A percentile compares a stretch with the other conserved stretches of the same genome.
phyloP scores from a whole-genome alignment of 2,797 vertebrate species.

The Mus spretus region DNA sequence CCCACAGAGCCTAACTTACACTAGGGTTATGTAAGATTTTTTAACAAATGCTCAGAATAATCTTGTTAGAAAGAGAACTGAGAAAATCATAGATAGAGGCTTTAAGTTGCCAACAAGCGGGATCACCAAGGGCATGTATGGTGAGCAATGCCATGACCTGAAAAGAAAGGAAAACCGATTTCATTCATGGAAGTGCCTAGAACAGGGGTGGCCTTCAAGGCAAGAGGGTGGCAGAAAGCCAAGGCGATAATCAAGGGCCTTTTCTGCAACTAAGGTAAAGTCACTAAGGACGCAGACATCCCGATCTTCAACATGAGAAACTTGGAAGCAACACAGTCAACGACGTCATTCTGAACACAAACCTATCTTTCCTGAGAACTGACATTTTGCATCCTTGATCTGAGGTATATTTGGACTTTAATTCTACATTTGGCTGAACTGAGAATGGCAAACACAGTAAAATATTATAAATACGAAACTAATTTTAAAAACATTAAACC shows the following conservation, averaged over 20 bases:
- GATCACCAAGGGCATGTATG: background rate
- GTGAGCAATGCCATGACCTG: background rate
- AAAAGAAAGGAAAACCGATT: background rate
- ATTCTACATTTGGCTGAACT: conserved; percentile 1
- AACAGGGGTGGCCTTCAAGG: background rate
- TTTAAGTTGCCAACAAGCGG: background rate
- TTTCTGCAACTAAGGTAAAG: background rate
- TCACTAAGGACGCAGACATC: background rate
- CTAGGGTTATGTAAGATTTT: background rate
- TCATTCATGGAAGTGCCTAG: background rate
- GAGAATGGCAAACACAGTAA: conserved; percentile 15
- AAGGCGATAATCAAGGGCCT: background rate
- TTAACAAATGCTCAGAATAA: background rate
- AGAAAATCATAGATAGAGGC: background rate
- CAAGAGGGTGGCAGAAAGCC: background rate
- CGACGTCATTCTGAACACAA: background rate
- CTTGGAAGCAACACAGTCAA: background rate
- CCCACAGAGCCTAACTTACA: background rate
- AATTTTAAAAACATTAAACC: background rate
- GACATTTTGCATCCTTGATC: background rate
- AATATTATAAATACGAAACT: background rate
- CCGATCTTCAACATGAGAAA: background rate
- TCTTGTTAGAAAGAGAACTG: background rate
- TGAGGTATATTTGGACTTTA: background rate
- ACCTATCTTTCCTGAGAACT: background rate